These are phyloP conservation scores for Crocidura indochinensis DNA, from an alignment of 2,797 vertebrate genomes.

Conservation along the genomic window DNA sequence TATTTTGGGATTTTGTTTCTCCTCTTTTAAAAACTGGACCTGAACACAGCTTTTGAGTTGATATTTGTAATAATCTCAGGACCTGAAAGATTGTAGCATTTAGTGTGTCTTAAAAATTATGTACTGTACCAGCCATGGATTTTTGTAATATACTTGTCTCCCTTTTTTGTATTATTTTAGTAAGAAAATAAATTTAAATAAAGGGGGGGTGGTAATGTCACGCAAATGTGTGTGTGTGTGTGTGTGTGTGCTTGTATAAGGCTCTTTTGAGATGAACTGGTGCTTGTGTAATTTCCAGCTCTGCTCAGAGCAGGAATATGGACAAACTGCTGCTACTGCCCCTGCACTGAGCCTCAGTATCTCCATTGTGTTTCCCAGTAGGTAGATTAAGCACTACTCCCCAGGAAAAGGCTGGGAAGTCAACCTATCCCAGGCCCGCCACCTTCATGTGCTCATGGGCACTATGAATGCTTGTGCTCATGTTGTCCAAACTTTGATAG, in stretches of 20 bases:
- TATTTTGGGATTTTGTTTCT: conserved; percentile 83
- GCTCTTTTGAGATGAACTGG: conserved; percentile 89
- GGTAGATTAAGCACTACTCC: background rate
- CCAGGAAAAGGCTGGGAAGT: background rate
- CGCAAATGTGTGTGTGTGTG: conserved; percentile 71
- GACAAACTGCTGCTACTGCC: conserved; percentile 88
- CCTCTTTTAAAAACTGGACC: conserved; percentile 90
- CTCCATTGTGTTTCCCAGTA: conserved; percentile 24
- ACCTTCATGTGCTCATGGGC: background rate
- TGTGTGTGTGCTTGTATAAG: conserved; percentile 83
- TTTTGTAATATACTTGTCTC: conserved; percentile 92
- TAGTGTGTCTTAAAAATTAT: conserved; percentile 94
- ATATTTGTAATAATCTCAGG: conserved; percentile 93
- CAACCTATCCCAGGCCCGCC: conserved; percentile 21
- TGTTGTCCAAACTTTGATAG: conserved; percentile 13
- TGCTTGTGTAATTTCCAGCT: conserved; percentile 89
- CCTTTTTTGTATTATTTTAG: conserved; percentile 91
- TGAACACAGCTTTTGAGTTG: conserved; percentile 91
- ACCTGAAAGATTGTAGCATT: conserved; percentile 94
- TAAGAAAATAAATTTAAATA: conserved; percentile 87
- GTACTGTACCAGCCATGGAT: conserved; percentile 94
- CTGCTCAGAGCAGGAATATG: conserved; percentile 87
- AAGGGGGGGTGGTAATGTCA: conserved; percentile 81
- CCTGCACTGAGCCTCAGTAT: conserved; percentile 79
- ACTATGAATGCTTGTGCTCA: conserved; percentile 31